These are phyloP conservation scores for Meriones unguiculatus DNA, from an alignment of 2,113 vertebrate genomes.

Conservation along the genomic window DNA sequence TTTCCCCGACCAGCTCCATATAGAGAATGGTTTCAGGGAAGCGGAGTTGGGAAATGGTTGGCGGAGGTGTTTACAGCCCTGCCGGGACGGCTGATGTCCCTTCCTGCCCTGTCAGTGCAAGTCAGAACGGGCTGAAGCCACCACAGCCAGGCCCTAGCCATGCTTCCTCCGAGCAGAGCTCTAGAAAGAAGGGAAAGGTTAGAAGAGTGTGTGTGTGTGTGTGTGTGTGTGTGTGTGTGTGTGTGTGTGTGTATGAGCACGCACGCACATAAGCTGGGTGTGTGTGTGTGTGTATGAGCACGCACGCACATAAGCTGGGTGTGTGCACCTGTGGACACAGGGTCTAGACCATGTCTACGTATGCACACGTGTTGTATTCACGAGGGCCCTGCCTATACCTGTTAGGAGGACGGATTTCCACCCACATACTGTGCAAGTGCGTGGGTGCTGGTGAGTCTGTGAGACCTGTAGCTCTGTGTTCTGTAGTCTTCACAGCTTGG, in stretches of 20 bases:
- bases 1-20: rapidly evolving
- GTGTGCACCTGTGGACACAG: not conserved
- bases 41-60: not conserved
- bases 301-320: not conserved
- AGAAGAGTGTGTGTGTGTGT: no score
- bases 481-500: not conserved
- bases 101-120: not conserved
- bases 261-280: no score
- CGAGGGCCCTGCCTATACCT: no score
- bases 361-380: not conserved
- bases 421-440: not conserved
- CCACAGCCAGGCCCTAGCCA: rapidly evolving
- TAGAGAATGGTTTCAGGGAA: rapidly evolving
- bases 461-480: not conserved
- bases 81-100: not conserved
- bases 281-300: not conserved
- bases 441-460: not conserved
- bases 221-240: not conserved
- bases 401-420: not conserved
- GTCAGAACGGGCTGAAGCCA: not conserved
- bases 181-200: no score
- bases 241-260: no score
- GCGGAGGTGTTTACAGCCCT: not conserved
- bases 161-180: not conserved
- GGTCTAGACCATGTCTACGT: not conserved